Evolutionary conservation across 2,888 invertebrate species (phyloP).

Genomic region (Spatulosminthurus flaviceps): DNA sequence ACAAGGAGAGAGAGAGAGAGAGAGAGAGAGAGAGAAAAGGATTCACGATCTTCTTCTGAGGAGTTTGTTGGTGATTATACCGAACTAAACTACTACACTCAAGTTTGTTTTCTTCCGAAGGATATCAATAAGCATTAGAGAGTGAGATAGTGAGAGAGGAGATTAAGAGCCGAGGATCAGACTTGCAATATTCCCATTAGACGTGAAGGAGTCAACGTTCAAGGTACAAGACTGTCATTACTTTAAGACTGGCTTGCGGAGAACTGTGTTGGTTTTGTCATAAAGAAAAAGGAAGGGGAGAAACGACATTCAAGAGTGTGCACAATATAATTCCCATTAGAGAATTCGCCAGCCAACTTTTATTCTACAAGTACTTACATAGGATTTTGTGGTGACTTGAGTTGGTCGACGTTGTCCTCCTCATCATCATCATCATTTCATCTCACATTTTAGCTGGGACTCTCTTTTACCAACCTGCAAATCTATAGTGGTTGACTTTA

Average conservation of each 20-base stretch:
- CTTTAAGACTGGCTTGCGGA: slow-evolving; percentile 22
- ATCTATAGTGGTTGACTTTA: slow-evolving; percentile 3
- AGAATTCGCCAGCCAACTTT: neutral
- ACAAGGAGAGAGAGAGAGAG: neutral
- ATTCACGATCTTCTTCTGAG: neutral
- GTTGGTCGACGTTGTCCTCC: slow-evolving; percentile 9
- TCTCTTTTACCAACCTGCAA: neutral
- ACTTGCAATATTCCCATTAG: neutral
- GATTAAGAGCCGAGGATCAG: neutral
- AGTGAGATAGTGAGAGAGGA: slow-evolving; percentile 1
- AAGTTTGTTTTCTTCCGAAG: slow-evolving; percentile 8
- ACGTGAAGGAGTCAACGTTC: slow-evolving; percentile 35
- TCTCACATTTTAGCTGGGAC: neutral
- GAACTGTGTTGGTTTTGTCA: slow-evolving; percentile 13
- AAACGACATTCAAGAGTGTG: slow-evolving; percentile 2
- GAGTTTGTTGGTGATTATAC: neutral
- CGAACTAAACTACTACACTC: neutral
- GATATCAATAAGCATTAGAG: slow-evolving; percentile 9
- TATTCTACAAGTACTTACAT: neutral
- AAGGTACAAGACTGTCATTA: slow-evolving; percentile 30
- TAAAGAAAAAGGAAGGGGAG: neutral
- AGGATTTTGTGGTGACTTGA: slow-evolving; percentile 15
- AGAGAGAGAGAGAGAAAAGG: neutral
- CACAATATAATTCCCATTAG: neutral
- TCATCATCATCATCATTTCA: slow-evolving; percentile 27